Evolutionary conservation across 2,888 invertebrate species (phyloP).

Genomic region (Peribatodes rhomboidaria): DNA sequence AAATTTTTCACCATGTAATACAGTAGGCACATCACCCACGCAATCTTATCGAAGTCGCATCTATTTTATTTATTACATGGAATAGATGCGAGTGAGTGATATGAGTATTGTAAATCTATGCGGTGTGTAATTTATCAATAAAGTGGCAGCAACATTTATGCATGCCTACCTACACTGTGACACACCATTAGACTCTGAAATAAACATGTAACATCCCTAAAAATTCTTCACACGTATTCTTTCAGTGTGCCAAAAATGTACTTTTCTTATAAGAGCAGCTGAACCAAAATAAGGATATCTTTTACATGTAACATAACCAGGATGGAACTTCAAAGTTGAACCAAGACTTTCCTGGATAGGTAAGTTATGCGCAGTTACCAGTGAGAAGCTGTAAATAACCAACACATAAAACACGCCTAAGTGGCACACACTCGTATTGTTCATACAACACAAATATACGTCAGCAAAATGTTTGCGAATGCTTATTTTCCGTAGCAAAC

Average conservation of each 20-base stretch:
- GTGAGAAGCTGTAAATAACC: slow-evolving; percentile 3
- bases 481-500: slow-evolving; percentile 30
- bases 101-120: slow-evolving; percentile 11
- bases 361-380: background rate
- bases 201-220: background rate
- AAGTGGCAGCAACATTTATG: slow-evolving; percentile 27
- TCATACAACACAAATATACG: slow-evolving; percentile 12
- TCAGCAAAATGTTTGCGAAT: slow-evolving; percentile 17
- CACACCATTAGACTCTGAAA: slow-evolving; percentile 7
- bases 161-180: slow-evolving; percentile 13
- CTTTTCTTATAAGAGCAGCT: no score
- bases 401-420: slow-evolving; percentile 11
- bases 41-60: background rate
- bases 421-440: background rate
- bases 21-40: slow-evolving; percentile 1
- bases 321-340: background rate
- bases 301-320: background rate
- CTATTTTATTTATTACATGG: slow-evolving; percentile 23
- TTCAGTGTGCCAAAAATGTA: no score
- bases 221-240: background rate
- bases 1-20: slow-evolving; percentile 6
- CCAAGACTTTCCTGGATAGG: background rate
- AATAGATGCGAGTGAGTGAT: background rate
- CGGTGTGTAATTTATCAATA: slow-evolving; percentile 33
- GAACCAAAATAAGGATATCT: background rate